Percentiles rank a stretch among this genome's conserved stretches.
phyloP scores from a whole-genome alignment of 2,797 vertebrate genomes.

The Hypotaenidia philippensis region DNA sequence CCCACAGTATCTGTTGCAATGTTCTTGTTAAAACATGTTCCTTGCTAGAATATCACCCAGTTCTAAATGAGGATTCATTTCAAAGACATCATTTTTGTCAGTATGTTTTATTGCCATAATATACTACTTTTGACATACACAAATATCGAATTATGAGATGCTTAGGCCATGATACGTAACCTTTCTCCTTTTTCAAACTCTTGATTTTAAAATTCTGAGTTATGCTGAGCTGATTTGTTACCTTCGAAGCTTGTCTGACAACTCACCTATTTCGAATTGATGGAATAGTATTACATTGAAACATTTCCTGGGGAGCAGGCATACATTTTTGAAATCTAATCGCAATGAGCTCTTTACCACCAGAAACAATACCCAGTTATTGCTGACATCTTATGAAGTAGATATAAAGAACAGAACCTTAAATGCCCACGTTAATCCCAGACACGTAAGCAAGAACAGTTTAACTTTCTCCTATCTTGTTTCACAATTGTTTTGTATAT shows the following conservation, averaged over 20 bases:
- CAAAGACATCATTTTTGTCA: constrained; percentile 7
- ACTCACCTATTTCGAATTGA: constrained; percentile 69
- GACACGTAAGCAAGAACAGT: not conserved
- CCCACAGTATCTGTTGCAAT: not conserved
- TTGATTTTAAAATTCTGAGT: constrained; percentile 65
- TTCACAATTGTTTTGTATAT: constrained; percentile 15
- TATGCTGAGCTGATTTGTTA: constrained; percentile 59
- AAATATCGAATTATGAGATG: constrained; percentile 50
- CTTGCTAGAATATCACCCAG: not conserved
- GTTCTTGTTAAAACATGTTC: not conserved
- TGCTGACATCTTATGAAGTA: constrained; percentile 44
- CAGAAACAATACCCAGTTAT: constrained; percentile 50
- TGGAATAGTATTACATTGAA: constrained; percentile 45
- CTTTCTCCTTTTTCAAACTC: constrained; percentile 54
- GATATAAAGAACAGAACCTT: not conserved
- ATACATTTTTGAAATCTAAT: constrained; percentile 69
- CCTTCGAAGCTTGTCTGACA: constrained; percentile 53
- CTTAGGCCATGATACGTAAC: constrained; percentile 19
- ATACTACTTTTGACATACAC: not conserved
- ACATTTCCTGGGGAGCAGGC: constrained; percentile 56
- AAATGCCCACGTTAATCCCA: constrained; percentile 36
- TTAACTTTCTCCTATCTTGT: constrained; percentile 43
- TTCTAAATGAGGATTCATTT: constrained; percentile 13
- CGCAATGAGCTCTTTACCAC: constrained; percentile 35
- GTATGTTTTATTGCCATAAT: constrained; percentile 30